Conservation (phyloP, 2,888 invertebrate genomes). For the Amphiduros pacificus region DNA sequence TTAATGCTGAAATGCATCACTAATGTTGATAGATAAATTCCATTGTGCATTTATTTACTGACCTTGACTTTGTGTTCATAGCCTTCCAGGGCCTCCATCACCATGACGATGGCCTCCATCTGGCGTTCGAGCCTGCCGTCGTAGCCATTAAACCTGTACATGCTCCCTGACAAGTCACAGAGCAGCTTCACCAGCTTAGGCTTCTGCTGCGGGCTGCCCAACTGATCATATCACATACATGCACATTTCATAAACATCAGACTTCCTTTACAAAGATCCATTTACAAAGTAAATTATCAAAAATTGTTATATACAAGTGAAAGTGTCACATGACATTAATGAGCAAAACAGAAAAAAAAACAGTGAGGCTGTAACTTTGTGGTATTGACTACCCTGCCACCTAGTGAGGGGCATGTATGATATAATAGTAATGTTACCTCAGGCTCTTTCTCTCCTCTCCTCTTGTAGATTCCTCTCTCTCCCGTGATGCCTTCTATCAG, state of each 20-base stretch:
- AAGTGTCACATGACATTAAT: too few species aligned
- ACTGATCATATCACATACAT: slow-evolving; percentile 31
- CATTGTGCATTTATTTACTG: too few species aligned
- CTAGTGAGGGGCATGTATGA: too few species aligned
- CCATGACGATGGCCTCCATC: slow-evolving; percentile 68
- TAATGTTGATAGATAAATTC: too few species aligned
- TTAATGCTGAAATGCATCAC: too few species aligned
- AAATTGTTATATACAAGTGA: too few species aligned
- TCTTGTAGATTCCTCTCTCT: slow-evolving; percentile 86
- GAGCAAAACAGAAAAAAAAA: too few species aligned
- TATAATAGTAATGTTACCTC: slow-evolving; percentile 67
- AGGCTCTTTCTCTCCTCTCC: slow-evolving; percentile 82
- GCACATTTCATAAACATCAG: too few species aligned
- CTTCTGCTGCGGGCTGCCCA: slow-evolving; percentile 80
- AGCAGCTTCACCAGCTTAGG: slow-evolving; percentile 86
- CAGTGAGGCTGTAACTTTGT: too few species aligned
- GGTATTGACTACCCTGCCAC: too few species aligned
- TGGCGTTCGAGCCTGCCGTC: slow-evolving; percentile 89
- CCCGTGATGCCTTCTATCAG: slow-evolving; percentile 90
- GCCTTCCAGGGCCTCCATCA: slow-evolving; percentile 80
- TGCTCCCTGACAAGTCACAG: slow-evolving; percentile 93
- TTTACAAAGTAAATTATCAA: too few species aligned
- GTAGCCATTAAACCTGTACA: slow-evolving; percentile 96
- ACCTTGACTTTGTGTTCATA: slow-evolving; percentile 79
- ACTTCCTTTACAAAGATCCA: too few species aligned